Evolutionary conservation across 2,113 vertebrate genomes (phyloP).

Genomic region (Tragelaphus strepsiceros): DNA sequence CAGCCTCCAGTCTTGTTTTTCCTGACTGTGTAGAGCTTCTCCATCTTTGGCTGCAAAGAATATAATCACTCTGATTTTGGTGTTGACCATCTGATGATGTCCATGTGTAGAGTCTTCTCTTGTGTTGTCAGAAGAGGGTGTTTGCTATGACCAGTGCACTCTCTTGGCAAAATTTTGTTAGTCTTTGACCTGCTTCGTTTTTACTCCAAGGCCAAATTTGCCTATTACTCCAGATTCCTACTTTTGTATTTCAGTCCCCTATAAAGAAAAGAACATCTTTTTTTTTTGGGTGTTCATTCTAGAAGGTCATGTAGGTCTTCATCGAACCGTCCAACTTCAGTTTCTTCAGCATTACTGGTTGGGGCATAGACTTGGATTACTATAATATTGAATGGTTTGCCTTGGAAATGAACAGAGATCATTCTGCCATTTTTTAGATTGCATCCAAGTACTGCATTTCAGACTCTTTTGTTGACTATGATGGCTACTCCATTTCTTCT

Average conservation of each 20-base stretch:
- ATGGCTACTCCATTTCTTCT: background rate
- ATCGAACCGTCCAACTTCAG: background rate
- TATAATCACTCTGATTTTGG: background rate
- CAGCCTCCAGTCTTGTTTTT: background rate
- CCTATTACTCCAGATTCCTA: background rate
- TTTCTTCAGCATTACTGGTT: background rate
- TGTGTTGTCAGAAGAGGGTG: background rate
- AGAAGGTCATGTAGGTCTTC: background rate
- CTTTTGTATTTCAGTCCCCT: background rate
- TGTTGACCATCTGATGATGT: background rate
- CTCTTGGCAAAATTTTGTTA: background rate
- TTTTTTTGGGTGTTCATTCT: background rate
- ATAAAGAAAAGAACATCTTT: background rate
- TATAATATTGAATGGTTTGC: background rate
- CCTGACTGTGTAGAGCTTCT: background rate
- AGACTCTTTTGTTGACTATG: background rate
- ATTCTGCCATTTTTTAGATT: background rate
- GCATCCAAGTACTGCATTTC: background rate
- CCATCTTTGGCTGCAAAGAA: background rate
- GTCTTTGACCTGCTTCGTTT: background rate
- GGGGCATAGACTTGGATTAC: background rate
- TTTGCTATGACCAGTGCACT: background rate
- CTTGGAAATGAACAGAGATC: background rate
- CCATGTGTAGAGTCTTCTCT: background rate
- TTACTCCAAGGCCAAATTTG: background rate